phyloP scores from a whole-genome alignment of 2,888 invertebrate genomes.

The Stramonita haemastoma region DNA sequence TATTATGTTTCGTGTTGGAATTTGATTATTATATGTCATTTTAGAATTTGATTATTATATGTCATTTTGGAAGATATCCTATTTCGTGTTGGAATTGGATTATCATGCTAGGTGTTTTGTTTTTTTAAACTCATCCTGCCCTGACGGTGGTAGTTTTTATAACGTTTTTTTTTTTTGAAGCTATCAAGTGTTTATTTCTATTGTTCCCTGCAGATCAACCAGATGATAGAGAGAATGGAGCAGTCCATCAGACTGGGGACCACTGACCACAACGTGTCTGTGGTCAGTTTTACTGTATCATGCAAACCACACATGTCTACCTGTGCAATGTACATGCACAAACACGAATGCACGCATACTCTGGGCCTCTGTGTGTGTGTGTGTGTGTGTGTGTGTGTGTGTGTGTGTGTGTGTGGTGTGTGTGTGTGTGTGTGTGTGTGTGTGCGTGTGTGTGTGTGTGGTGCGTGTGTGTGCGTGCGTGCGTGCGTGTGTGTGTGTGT shows the following conservation, averaged over 20 bases:
- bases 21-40: no score
- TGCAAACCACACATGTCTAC: background rate
- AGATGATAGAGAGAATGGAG: background rate
- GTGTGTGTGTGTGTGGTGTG: background rate
- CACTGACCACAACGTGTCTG: constrained; percentile 11
- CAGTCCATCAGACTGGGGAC: constrained; percentile 19
- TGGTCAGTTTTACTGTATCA: background rate
- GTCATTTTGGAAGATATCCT: no score
- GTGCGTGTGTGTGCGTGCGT: background rate
- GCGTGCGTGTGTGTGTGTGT: background rate
- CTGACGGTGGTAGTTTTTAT: background rate
- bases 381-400: constrained; percentile 13
- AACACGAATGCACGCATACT: background rate
- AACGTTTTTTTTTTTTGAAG: background rate
- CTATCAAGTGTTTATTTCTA: background rate
- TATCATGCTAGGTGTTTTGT: background rate
- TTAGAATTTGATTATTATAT: no score
- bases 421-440: background rate
- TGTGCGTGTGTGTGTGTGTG: no score
- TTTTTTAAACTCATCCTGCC: background rate
- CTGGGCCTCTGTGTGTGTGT: background rate
- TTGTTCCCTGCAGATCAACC: background rate
- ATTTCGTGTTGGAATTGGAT: no score
- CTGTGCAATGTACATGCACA: background rate
- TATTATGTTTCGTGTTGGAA: no score